Base-by-base conservation (phyloP, 2,113 vertebrate species). In the Phaetusa simplex region DNA sequence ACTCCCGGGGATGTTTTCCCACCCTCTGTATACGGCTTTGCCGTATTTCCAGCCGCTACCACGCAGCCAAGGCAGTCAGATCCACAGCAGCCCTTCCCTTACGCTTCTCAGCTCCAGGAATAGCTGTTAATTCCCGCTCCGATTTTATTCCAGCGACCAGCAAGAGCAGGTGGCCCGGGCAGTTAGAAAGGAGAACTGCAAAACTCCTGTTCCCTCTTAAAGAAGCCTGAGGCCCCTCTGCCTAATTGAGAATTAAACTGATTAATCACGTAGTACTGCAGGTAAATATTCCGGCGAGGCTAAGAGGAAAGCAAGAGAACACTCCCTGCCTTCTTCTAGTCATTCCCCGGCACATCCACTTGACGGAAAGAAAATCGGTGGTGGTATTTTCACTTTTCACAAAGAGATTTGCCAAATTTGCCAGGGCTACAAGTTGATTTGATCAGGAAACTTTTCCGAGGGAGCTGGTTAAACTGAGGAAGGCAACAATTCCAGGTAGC, bases 21-120 rank as follows among this genome's bases (percentile, higher is more conserved):
- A 1, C 38, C 53, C 29, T 7, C 19, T 1, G 15, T 7, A 12
- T 10, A 11, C 0, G 12, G 30, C 32, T 74, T 50, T 50, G 38
- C 43, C 34, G 11, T 16, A 27, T 40, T 45, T 53, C 79, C 62
- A 61, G 34, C 61, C 29, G 49, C 49, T 34, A 2, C 12, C 64
- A 30, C 4, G 2, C 27, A 32, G 11, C 58, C 47, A 21, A 52
- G 38, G 30, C 8, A 32, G 55, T 5, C 27, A 5, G 27, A 70
- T 9, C 26, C 73, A 16, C 23, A 11, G 55, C 66, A 49, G 55
- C 42, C 30, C 24, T 23, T 10, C 66, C 47, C 55, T 59, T 15
- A 0, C 1, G 4, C 24, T 17, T 47, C 12, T 10, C 53, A 6
- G 12, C 4, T 11, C 34, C 34, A 42, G 22, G 9, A 64, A n/a